Evolutionary conservation across 2,888 invertebrate genomes (phyloP), one percentile per base, ranked within the genome.

Genomic region (Clistopyga incitator): DNA sequence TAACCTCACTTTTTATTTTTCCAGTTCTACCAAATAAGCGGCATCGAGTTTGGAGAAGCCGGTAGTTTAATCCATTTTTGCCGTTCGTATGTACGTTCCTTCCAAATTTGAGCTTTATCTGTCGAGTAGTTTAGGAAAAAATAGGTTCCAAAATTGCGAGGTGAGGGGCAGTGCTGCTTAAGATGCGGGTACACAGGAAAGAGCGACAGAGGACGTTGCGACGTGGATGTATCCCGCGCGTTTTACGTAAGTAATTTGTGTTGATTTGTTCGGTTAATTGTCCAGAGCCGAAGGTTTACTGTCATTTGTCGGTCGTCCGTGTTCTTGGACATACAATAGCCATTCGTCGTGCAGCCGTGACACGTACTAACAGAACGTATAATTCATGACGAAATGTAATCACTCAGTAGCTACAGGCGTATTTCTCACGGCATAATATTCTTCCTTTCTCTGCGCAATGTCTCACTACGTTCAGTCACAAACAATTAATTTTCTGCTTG

Each of bases 181-280:
- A n/a, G 11, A 18, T 2, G 15, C 8, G 8, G 8, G 18, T 52
- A 20, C 52, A 18, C n/a, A 50, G 50, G 25, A 84, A 82, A 78
- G 80, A 84, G 77, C 86, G 78, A 82, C 84, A 78, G 80, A 84
- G 86, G 79, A 86, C 84, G 84, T 85, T 89, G 85, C 84, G 87
- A 85, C 81, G 86, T 84, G 54, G 54, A 85, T 86, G 25, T 56
- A 88, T 90, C 88, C 88, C 88, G 88, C 78, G 84, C 83, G 76
- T 88, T 87, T 89, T 88, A 88, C 86, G 87, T 87, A 88, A 88
- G 87, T 86, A 87, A 89, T 89, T 88, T 88, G 83, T 85, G 87
- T 87, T 86, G 87, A 87, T 80, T 86, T 88, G 82, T 85, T 85
- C 86, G 85, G 84, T 85, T 87, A 74, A 68, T 64, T 83, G 81